Conservation (phyloP, 1,140 invertebrate genomes). For the Panagrolaimus sp. region DNA sequence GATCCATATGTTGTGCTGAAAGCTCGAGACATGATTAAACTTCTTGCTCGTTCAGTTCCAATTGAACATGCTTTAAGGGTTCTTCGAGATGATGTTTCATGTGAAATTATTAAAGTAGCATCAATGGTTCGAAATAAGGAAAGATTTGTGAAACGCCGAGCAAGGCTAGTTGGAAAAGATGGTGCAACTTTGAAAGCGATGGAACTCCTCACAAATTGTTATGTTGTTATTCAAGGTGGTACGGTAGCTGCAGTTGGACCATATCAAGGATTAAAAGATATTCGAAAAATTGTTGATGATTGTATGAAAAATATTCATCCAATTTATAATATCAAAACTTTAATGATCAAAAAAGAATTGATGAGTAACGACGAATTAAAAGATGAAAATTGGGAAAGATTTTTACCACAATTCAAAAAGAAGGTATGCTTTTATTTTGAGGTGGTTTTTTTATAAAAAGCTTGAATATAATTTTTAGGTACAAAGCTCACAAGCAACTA, state of each 20-base stretch:
- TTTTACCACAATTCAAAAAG: conserved; percentile 87
- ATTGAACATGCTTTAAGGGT: conserved; percentile 75
- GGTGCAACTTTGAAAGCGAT: conserved; percentile 94
- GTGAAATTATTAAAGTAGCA: conserved; percentile 95
- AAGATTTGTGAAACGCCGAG: conserved; percentile 88
- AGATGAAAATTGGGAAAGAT: conserved; percentile 93
- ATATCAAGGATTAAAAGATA: conserved; percentile 84
- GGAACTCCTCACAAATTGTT: conserved; percentile 93
- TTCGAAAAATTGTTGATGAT: conserved; percentile 82
- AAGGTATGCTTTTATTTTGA: conserved; percentile 66
- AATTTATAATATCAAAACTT: conserved; percentile 94
- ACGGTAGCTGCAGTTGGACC: conserved; percentile 94
- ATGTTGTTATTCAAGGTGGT: conserved; percentile 83
- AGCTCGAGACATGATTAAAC: conserved; percentile 88
- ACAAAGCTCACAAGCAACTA: conserved; percentile 68
- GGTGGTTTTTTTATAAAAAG: too few species aligned
- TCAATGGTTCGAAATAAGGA: conserved; percentile 83
- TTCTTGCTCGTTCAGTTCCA: conserved; percentile 89
- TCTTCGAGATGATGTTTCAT: conserved; percentile 78
- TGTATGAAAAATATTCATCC: conserved; percentile 99
- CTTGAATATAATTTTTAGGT: conserved; percentile 30
- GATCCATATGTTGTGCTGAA: conserved; percentile 97
- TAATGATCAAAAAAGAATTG: conserved; percentile 95
- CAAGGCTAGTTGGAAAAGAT: conserved; percentile 89
- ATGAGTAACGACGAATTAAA: conserved; percentile 78